These are phyloP conservation scores for Chondrilla cf. caribensis DNA, from an alignment of 37 sponge, comb jelly and placozoan species.

Conservation along the genomic window DNA sequence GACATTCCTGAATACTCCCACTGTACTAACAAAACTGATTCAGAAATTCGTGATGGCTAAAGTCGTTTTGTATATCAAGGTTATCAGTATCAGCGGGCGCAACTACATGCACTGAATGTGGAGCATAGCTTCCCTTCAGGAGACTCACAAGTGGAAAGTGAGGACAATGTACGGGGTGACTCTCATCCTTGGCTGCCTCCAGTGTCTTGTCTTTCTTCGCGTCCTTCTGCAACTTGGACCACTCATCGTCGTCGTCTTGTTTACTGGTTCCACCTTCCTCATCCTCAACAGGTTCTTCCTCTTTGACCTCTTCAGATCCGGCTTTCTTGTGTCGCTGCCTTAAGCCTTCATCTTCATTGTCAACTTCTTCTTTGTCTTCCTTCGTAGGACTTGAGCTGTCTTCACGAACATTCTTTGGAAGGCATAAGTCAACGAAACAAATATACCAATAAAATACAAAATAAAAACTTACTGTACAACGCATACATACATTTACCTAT, in stretches of 20 bases:
- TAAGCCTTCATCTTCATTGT: not conserved
- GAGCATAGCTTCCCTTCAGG: not conserved
- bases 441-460: too few relatives aligned
- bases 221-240: slow-evolving; percentile 66
- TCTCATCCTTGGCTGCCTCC: slow-evolving; percentile 13
- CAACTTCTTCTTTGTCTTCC: not conserved
- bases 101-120: too few relatives aligned
- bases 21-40: too few relatives aligned
- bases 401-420: too few relatives aligned
- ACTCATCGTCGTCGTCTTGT: slow-evolving; percentile 80
- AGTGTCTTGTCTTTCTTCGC: slow-evolving; percentile 57
- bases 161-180: slow-evolving; percentile 82
- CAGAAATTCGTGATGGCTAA: too few relatives aligned
- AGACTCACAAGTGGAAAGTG: slow-evolving; percentile 68
- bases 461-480: too few relatives aligned
- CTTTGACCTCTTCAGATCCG: not conserved
- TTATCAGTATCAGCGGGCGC: too few relatives aligned
- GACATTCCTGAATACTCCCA: too few relatives aligned
- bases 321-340: too few relatives aligned
- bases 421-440: too few relatives aligned
- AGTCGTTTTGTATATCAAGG: too few relatives aligned
- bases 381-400: not conserved
- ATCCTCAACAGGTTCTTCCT: slow-evolving; percentile 11
- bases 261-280: slow-evolving; percentile 30
- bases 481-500: too few relatives aligned